Conservation (phyloP, 2,888 invertebrate species). For the Cryptocephalus primarius region DNA sequence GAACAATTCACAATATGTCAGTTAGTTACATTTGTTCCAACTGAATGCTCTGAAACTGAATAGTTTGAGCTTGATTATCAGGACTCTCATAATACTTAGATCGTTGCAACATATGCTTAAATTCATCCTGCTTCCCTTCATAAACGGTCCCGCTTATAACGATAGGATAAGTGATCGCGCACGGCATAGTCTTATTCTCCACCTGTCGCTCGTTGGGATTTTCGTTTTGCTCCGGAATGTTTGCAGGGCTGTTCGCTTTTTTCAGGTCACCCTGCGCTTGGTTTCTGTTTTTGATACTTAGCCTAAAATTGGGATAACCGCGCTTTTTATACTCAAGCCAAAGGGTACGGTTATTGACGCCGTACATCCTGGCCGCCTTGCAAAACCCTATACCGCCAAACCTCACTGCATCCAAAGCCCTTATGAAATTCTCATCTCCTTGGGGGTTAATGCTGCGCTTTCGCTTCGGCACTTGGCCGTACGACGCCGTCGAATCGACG, state of each 20-base stretch:
- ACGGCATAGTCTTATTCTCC: constrained; percentile 25
- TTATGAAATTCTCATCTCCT: constrained; percentile 71
- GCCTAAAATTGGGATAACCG: constrained; percentile 70
- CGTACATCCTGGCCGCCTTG: constrained; percentile 73
- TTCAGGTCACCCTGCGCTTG: constrained; percentile 46
- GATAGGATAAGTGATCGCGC: constrained; percentile 40
- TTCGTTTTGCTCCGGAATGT: constrained; percentile 35
- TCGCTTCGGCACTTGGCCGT: constrained; percentile 38
- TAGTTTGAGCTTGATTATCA: constrained; percentile 24
- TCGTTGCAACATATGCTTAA: constrained; percentile 46
- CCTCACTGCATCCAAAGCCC: constrained; percentile 71
- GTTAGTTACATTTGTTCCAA: constrained; percentile 55
- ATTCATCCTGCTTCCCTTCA: constrained; percentile 60
- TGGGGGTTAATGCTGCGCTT: constrained; percentile 71
- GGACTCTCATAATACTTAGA: constrained; percentile 28
- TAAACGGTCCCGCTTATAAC: constrained; percentile 53
- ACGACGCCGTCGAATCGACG: constrained; percentile 6
- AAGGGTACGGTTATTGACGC: constrained; percentile 73
- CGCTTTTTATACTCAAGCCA: constrained; percentile 80
- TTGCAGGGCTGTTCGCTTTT: constrained; percentile 27
- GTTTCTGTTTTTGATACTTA: constrained; percentile 66
- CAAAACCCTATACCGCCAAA: constrained; percentile 78
- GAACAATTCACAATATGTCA: no score
- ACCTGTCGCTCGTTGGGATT: constrained; percentile 31
- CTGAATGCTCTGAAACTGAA: constrained; percentile 65